Evolutionary conservation across 2,797 vertebrate species (phyloP).

Genomic region (Intellagama lesueurii): DNA sequence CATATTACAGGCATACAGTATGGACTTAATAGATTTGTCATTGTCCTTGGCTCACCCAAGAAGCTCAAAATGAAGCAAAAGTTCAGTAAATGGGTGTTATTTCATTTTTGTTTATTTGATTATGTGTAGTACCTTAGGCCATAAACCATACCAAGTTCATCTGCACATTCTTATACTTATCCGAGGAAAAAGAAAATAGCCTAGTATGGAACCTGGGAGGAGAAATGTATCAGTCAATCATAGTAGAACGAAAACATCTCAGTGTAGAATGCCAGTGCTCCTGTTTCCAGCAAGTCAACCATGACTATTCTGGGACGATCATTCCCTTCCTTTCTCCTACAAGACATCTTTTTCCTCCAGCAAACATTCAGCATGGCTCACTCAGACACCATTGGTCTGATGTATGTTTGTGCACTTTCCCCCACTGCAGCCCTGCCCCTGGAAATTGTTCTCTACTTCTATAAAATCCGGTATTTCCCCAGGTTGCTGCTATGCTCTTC

Average conservation of each 20-base stretch:
- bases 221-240: too few species aligned
- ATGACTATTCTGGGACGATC: neutral
- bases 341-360: too few species aligned
- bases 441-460: neutral
- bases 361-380: too few species aligned
- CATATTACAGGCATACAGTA: slow-evolving; percentile 65
- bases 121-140: slow-evolving; percentile 13
- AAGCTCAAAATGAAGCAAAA: slow-evolving; percentile 65
- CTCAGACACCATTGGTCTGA: too few species aligned
- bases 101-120: neutral
- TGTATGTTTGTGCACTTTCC: too few species aligned
- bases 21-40: slow-evolving; percentile 57
- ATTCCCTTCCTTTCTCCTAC: neutral
- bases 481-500: neutral
- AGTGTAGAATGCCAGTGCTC: neutral
- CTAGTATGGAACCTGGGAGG: neutral
- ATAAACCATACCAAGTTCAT: slow-evolving; percentile 62
- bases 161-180: slow-evolving; percentile 21
- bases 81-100: slow-evolving; percentile 58
- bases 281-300: neutral
- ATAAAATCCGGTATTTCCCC: neutral
- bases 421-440: too few species aligned
- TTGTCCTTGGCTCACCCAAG: slow-evolving; percentile 44
- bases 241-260: neutral
- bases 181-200: too few species aligned